Evolutionary conservation across 2,888 invertebrate species (phyloP), one percentile per base, ranked within the genome.

Genomic region (Orthosia incerta): DNA sequence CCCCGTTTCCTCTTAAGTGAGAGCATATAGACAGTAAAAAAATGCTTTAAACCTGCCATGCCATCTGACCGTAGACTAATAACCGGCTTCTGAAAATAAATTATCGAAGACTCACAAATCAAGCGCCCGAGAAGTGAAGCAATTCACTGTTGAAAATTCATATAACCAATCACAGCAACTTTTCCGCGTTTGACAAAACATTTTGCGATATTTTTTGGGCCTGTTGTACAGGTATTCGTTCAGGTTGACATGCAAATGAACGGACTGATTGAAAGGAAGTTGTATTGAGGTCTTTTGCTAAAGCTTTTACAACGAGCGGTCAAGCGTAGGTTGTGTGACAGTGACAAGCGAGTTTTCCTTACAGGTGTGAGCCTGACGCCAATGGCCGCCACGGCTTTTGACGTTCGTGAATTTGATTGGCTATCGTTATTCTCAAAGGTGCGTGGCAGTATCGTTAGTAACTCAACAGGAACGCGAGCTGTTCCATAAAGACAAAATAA

Each of bases 371-470:
- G 31, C 31, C 31, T 39, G 16, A 39, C 45, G 71, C 20, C 20
- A 60, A 13, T 45, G n/a, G 16, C 12, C 39, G 15, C 15, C 48
- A 55, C 9, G 13, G 76, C 70, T 57, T 69, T 57, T 46, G 76
- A 61, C 55, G 26, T 67, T 15, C 13, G 39, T 48, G 39, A 74
- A 18, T 66, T 66, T 48, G 67, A 74, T 51, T 59, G 67, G 59
- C 18, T 53, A 15, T 53, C 66, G 39, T 39, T 20, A 15, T 53
- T 13, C 39, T 59, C 46, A 74, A 65, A 65, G 39, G 16, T 65
- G 3, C 4, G 16, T 31, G 48, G 39, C 16, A 72, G 45, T 50
- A 26, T 51, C 48, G 20, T 31, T 39, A 13, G 46, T n/a, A 16
- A 15, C n/a, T 51, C 23, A 26, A 53, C 4, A 9, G 4, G 20